Evolutionary conservation across 2,797 vertebrate species (phyloP), one percentile per base, ranked within the genome.

Genomic region (Platalea minor): DNA sequence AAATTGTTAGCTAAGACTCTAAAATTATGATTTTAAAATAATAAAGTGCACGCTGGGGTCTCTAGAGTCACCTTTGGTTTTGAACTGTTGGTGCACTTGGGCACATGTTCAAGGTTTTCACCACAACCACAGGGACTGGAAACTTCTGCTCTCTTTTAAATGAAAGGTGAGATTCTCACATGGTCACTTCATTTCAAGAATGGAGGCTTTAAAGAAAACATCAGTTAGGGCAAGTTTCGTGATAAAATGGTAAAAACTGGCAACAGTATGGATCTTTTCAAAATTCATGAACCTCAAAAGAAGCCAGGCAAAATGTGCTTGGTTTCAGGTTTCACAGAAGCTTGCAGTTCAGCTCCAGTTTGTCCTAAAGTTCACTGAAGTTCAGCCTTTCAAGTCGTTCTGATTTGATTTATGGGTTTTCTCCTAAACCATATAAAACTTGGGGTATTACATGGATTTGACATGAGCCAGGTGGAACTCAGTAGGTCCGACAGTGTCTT

Each of bases 291-390:
- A 54, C 45, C 68, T 93, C 88, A 94, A 88, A 94, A 94, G 70
- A 85, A 95, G 41, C 45, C 53, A 91, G 68, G 41, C 33, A 92
- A 95, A 95, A 87, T 77, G 72, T 7, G 2, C 54, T 89, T 82
- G 78, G 95, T 93, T 93, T 96, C 94, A 91, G 33, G 50, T 96
- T 94, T 96, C 96, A 94, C 17, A 89, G 67, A 83, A 89, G 24
- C 39, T 95, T 85, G 75, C 78, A 93, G 56, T 53, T 91, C 64
- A 93, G 86, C 45, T 89, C 41, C 45, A 80, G 75, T 77, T 93
- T 95, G 93, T 91, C 96, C 86, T 72, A 24, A 88, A 94, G 90
- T 95, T 96, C 93, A 95, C 83, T 28, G 4, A 90, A 95, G 86
- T 95, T 96, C 90, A 96, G 60, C 33, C 84, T 95, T 96, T 95